Conservation (phyloP, 2,797 vertebrate species). For the Oophaga sylvatica region DNA sequence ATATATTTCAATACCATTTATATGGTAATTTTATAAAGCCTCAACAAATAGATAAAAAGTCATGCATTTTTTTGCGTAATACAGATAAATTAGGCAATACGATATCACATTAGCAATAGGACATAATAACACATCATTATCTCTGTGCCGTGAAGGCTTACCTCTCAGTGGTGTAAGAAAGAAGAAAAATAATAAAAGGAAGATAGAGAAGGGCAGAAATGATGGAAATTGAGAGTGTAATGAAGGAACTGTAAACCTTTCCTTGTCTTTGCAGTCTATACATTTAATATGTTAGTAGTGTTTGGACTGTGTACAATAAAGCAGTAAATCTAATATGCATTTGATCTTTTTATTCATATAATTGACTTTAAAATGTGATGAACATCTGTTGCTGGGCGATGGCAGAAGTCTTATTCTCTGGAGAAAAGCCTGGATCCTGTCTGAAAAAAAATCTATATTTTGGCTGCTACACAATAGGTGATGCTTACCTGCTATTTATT, state of each 20-base stretch:
- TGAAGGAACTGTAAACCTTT: no score
- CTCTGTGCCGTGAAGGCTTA: not conserved
- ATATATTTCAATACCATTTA: not conserved
- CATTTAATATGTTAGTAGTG: not conserved
- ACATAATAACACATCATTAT: not conserved
- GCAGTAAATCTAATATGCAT: not conserved
- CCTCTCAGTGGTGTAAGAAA: not conserved
- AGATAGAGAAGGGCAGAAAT: no score
- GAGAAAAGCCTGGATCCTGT: not conserved
- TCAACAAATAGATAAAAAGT: no score
- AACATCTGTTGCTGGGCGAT: not conserved
- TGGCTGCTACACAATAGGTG: not conserved
- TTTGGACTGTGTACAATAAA: not conserved
- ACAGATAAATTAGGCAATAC: not conserved
- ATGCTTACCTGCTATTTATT: not conserved
- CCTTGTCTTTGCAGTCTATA: not conserved
- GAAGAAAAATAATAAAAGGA: not conserved
- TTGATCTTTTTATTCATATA: not conserved
- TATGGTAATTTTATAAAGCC: no score
- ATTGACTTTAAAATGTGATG: not conserved
- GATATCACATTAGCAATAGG: not conserved
- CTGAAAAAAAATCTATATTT: no score
- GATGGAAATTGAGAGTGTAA: not conserved
- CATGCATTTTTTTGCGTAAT: no score
- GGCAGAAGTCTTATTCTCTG: not conserved